A percentile compares a stretch with the other conserved stretches of the same genome.
Evolutionary conservation across 1,140 invertebrate genomes (phyloP).

Genomic region (Platyura marginata): DNA sequence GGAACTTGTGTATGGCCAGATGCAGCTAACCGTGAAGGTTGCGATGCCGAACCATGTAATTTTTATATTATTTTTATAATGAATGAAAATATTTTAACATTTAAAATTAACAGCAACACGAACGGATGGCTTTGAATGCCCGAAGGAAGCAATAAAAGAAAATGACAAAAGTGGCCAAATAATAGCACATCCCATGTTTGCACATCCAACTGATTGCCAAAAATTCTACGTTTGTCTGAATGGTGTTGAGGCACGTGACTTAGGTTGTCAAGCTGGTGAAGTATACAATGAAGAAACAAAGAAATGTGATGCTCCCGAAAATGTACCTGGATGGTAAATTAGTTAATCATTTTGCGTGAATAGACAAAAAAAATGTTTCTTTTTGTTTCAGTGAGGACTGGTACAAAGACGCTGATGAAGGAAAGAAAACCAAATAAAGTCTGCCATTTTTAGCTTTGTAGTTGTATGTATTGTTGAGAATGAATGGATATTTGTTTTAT

Average conservation of each 20-base stretch:
- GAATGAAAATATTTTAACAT: not conserved
- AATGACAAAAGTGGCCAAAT: slow-evolving; percentile 47
- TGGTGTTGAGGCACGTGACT: slow-evolving; percentile 63
- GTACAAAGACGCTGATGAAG: slow-evolving; percentile 52
- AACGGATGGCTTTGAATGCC: slow-evolving; percentile 64
- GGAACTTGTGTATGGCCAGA: slow-evolving; percentile 74
- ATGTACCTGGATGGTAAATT: slow-evolving; percentile 65
- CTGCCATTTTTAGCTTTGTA: not conserved
- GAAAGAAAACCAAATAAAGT: not conserved
- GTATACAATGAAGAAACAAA: slow-evolving; percentile 71
- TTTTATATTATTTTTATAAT: not conserved
- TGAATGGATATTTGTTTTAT: not conserved
- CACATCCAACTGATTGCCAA: slow-evolving; percentile 72
- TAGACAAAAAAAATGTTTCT: slow-evolving; percentile 8
- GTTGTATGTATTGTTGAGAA: not conserved
- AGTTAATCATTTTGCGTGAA: slow-evolving; percentile 5
- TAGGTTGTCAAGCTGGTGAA: slow-evolving; percentile 66
- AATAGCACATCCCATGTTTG: slow-evolving; percentile 70
- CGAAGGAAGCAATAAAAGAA: slow-evolving; percentile 37
- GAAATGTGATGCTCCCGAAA: slow-evolving; percentile 69
- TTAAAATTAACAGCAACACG: not conserved
- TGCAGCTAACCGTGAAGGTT: slow-evolving; percentile 54
- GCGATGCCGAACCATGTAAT: slow-evolving; percentile 32
- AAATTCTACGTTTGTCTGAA: slow-evolving; percentile 72
- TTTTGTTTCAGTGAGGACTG: slow-evolving; percentile 55